phyloP scores from a whole-genome alignment of 1,140 invertebrate genomes.

The Sinella curviseta region DNA sequence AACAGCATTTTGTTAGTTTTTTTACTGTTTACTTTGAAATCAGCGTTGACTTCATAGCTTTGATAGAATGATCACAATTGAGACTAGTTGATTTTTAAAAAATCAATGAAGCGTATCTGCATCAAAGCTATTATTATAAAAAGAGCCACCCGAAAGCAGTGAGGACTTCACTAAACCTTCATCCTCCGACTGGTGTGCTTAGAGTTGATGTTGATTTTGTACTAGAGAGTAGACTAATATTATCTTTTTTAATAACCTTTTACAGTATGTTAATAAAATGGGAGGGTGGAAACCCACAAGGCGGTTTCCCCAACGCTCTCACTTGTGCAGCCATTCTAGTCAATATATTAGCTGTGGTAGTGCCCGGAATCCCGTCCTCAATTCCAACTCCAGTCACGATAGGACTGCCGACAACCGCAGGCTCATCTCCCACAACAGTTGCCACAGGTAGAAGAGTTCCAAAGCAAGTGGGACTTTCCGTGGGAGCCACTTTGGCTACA shows the following conservation, averaged over 20 bases:
- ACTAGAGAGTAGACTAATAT: not conserved
- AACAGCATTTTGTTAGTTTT: too few species aligned
- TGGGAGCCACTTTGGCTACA: not conserved
- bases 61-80: too few species aligned
- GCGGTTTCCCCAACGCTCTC: not conserved
- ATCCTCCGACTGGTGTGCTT: not conserved
- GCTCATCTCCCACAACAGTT: not conserved
- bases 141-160: not conserved
- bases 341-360: not conserved
- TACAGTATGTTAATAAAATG: conserved; percentile 11
- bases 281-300: not conserved
- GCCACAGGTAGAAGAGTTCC: conserved; percentile 23
- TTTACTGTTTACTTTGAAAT: too few species aligned
- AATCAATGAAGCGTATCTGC: not conserved
- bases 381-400: not conserved
- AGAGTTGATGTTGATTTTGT: too few species aligned
- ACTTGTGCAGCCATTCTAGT: not conserved
- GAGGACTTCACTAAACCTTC: not conserved
- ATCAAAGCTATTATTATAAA: conserved; percentile 13
- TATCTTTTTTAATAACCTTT: not conserved
- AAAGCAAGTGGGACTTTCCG: conserved; percentile 9
- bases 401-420: not conserved
- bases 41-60: too few species aligned
- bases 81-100: not conserved
- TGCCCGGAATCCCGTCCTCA: not conserved